Evolutionary conservation across 2,888 invertebrate genomes (phyloP), one percentile per base, ranked within the genome.

Genomic region (Rutpela maculata): DNA sequence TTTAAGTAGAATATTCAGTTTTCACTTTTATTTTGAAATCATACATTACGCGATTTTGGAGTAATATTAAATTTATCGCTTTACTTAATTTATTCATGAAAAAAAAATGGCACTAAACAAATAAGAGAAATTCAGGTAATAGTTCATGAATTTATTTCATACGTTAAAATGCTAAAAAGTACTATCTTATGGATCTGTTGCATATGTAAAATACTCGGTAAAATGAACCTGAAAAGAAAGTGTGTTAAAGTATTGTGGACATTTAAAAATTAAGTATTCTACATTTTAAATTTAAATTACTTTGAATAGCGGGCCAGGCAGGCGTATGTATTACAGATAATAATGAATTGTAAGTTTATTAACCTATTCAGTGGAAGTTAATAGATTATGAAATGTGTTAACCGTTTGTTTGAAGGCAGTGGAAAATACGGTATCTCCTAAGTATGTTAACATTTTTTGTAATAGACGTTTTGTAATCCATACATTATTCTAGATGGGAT

Each of bases 21-120:
- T 67, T 67, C 67, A 67, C 67, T 67, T 55, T 67, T 35, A 66
- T 67, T 67, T 17, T 38, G 55, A 67, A 55, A 67, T 67, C 19
- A 15, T 22, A 55, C 4, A 19, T 43, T 66, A 50, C 10, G 22
- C 43, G 26, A 22, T 67, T 55, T 67, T 35, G 43, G 19, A 10
- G 65, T 19, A 43, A 43, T 50, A 15, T 12, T 50, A 19, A 35
- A 35, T 65, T 59, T 22, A 59, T 18, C n/a, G 50, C 3, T 17
- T 50, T 50, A 6, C 31, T 35, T 35, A 1, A 50, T 50, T 17
- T 50, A 50, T 50, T 50, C n/a, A 38, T 11, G 22, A 65, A 65
- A 65, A 65, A 55, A 50, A 67, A 59, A 0, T 19, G 59, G 6
- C 1, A 31, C 55, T 15, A n/a, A 19, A 67, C 55, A 55, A n/a